Evolutionary conservation across 2,888 invertebrate species (phyloP), one percentile per base, ranked within the genome.

Genomic region (Phalera bucephala): DNA sequence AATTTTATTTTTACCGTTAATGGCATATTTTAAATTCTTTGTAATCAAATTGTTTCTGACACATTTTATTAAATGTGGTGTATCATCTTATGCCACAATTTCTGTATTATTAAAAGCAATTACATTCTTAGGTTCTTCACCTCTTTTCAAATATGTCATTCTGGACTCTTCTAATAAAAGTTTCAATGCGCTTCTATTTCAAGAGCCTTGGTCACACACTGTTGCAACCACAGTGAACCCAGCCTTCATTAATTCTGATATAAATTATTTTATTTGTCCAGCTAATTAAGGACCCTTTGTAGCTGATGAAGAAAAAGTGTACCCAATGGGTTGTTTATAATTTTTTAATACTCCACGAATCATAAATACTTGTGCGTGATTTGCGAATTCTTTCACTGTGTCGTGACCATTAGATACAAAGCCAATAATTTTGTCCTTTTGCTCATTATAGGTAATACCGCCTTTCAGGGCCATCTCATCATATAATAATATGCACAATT

Each of bases 351-450:
- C 9, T 2, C 59, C 56, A 15, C 52, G 28, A 1, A 57, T 15
- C 57, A 59, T 64, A 25, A 52, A 61, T 0, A 62, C 61, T 12
- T 55, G 55, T 0, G 55, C 52, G 33, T 63, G 58, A 32, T 56
- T 52, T 2, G 58, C 53, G 38, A 31, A 54, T 28, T 52, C 48
- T 3, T 39, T n/a, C 1, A 19, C 12, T 12, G 32, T 47, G 27
- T 38, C 21, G 17, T 34, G 4, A 0, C 55, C 51, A 36, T 61
- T 34, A 2, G 23, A 37, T 0, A 54, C 52, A 41, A 64, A 56
- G 0, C 60, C 63, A 22, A 10, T 38, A 0, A 61, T 32, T 39
- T 14, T 34, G 2, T 61, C 52, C 29, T 50, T 59, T 34, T 45
- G 42, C 19, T 55, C 46, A 32, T 59, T 45, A 21, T 49, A 64